phyloP scores from a whole-genome alignment of 2,113 vertebrate genomes.

The Lepidothrix coronata region DNA sequence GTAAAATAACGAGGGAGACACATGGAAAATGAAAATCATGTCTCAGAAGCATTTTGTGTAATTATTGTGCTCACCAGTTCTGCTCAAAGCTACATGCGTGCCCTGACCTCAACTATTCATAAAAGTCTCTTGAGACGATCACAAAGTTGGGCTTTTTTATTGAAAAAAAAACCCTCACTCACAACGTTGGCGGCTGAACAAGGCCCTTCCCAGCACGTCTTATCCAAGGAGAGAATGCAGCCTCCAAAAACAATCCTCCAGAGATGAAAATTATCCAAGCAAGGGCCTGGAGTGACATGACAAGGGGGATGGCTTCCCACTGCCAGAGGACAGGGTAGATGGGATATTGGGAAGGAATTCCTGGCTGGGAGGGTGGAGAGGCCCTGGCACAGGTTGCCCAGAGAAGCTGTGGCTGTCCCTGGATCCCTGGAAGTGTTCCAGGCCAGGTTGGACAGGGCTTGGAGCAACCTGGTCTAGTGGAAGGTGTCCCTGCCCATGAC shows the following conservation, averaged over 20 bases:
- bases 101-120: not conserved
- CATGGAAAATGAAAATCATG: not conserved
- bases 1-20: not conserved
- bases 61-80: not conserved
- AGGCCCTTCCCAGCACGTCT: not conserved
- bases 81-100: fast-evolving
- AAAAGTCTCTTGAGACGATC: not conserved
- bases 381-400: not conserved
- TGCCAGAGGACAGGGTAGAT: not conserved
- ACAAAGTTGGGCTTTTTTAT: fast-evolving
- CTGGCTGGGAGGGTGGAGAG: fast-evolving
- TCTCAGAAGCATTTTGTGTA: not conserved
- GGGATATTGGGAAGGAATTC: not conserved
- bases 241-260: not conserved
- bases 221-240: not conserved
- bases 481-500: not conserved
- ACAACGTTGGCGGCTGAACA: not conserved
- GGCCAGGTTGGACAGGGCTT: fast-evolving
- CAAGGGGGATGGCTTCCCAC: not conserved
- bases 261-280: not conserved
- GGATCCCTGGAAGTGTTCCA: not conserved
- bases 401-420: not conserved
- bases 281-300: not conserved
- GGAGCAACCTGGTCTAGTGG: fast-evolving
- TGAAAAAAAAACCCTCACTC: not conserved